Base-by-base conservation (phyloP, 2,113 vertebrate species). In the Barnardius zonarius region DNA sequence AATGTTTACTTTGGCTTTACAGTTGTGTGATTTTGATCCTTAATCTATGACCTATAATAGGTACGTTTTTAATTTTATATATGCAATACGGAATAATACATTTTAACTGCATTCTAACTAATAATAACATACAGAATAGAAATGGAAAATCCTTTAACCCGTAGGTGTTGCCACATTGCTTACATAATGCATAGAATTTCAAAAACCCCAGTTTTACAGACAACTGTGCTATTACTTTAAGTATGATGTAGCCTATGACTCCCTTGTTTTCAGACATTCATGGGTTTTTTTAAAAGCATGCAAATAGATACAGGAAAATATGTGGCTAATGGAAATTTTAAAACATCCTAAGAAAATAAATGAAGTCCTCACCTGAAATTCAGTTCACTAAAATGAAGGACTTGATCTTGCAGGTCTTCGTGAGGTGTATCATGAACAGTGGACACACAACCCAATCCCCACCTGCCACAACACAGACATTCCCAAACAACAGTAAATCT, bases 401-500 rank as follows among this genome's bases (percentile, higher is more conserved):
- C 59, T 91, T 70, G 33, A 72, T 70, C 23, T 8, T 17, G 5
- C 9, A 70, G 15, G 24, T 33, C 8, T 39, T 80, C 49, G 9
- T 66, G 44, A 39, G 15, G 13, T n/a, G 3, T 25, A 6, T 4
- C 49, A 16, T 25, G 48, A 30, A 13, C 64, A 33, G 11, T 6
- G 8, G 37, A 31, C 1, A 13, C 9, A 66, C 3, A 81, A 15
- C 5, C 9, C 16, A 37, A 7, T 4, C 13, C 11, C 2, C 30
- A 19, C 33, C 5, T 2, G 1, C 28, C n/a, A 35, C 33, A 69
- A 5, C 11, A 90, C 24, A 39, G 3, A 13, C 1, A 66, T 43
- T 88, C 55, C 16, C 81, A 93, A 90, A 86, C 8, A 59, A 54
- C 27, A 57, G 64, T 74, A 88, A 86, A 93, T 90, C 28, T 84